Percentiles rank a stretch among this genome's conserved stretches.
These are phyloP conservation scores for Tenualosa thibaudeaui DNA, from an alignment of 2,797 vertebrate species.

Conservation along the genomic window DNA sequence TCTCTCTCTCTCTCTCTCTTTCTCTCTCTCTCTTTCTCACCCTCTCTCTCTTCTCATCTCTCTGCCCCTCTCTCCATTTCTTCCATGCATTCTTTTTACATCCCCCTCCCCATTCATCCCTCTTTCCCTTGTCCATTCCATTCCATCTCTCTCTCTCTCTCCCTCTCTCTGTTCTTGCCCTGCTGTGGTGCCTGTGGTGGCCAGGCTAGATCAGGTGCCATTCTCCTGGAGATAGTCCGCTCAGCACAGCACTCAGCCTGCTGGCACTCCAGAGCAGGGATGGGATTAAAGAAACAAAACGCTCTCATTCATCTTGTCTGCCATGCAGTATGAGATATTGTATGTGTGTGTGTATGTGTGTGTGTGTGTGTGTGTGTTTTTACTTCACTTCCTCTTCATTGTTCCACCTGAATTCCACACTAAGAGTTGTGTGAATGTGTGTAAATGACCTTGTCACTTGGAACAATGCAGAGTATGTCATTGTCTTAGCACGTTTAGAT, in stretches of 20 bases:
- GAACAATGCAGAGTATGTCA: neutral
- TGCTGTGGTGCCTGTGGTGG: neutral
- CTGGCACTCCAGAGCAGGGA: neutral
- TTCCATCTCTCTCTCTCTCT: neutral
- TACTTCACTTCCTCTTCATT: too few species aligned
- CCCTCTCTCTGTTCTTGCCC: conserved; percentile 21
- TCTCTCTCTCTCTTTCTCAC: neutral
- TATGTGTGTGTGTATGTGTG: too few species aligned
- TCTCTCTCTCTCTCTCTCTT: conserved; percentile 39
- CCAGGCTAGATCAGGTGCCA: neutral
- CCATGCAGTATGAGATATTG: too few species aligned
- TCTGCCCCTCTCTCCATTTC: conserved; percentile 56
- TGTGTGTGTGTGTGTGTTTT: too few species aligned
- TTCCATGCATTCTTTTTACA: neutral
- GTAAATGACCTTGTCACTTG: neutral
- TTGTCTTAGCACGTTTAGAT: too few species aligned
- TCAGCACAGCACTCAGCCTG: neutral
- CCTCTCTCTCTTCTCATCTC: conserved; percentile 53
- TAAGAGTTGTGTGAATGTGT: neutral
- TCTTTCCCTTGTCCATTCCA: neutral
- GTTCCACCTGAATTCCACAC: neutral
- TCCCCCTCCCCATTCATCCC: neutral
- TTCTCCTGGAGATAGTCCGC: neutral
- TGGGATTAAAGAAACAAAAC: neutral
- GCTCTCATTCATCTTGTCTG: neutral